A percentile compares a stretch with the other conserved stretches of the same genome.
Conservation (phyloP, 2,797 vertebrate species). For the Enteromius mattozi region DNA sequence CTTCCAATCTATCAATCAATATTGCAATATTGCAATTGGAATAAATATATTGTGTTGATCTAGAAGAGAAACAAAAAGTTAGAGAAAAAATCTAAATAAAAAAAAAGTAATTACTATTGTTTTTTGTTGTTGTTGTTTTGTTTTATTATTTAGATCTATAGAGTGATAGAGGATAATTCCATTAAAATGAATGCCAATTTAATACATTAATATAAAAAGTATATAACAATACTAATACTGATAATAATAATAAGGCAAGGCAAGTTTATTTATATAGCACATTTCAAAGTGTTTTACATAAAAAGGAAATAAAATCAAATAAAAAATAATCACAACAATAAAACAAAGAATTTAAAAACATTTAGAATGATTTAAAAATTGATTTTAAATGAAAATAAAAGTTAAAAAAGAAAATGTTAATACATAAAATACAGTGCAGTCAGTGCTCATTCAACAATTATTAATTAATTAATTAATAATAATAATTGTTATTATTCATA, state of each 20-base stretch:
- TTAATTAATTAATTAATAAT: neutral
- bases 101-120: neutral
- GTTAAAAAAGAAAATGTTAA: no score
- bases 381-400: no score
- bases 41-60: neutral
- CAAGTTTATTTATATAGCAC: no score
- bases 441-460: no score
- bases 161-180: neutral
- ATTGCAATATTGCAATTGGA: neutral
- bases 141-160: neutral
- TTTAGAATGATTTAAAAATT: no score
- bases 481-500: neutral
- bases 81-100: neutral
- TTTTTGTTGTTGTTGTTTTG: no score
- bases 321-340: no score
- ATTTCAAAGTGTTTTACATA: no score
- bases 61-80: neutral
- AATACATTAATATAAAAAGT: neutral
- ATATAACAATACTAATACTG: neutral
- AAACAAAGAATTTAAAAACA: no score
- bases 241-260: neutral
- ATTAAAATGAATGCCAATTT: neutral
- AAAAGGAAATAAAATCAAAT: no score
- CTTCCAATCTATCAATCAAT: neutral
- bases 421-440: no score